These are phyloP conservation scores for Paracentrotus lividus DNA, from an alignment of 53 echinoderm and acorn worm genomes.

Conservation along the genomic window DNA sequence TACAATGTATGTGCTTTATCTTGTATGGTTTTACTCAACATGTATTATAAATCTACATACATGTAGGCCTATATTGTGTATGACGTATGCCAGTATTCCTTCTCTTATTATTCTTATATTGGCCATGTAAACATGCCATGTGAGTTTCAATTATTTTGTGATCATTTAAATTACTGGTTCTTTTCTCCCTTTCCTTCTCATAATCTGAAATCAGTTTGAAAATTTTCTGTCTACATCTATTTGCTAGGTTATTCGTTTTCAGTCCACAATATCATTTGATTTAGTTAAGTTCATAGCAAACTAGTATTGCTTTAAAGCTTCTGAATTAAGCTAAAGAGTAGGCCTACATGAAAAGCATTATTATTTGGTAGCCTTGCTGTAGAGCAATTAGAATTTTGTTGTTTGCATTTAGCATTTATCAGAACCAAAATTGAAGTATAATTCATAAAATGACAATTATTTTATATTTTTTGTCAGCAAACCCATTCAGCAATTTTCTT, in stretches of 20 bases:
- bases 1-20: neutral
- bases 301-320: neutral
- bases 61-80: neutral
- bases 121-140: too few relatives aligned
- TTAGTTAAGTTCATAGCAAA: too few relatives aligned
- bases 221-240: too few relatives aligned
- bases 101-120: neutral
- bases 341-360: neutral
- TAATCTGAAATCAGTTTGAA: too few relatives aligned
- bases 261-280: too few relatives aligned
- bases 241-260: too few relatives aligned
- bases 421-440: neutral
- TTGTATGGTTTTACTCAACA: neutral
- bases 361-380: neutral
- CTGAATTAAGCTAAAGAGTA: neutral
- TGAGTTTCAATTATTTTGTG: neutral
- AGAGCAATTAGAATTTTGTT: neutral
- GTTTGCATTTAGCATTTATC: neutral
- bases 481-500: neutral
- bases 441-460: neutral
- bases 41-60: neutral
- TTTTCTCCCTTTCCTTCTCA: neutral
- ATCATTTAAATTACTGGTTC: neutral
- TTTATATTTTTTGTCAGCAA: neutral
- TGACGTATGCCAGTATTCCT: neutral